Evolutionary conservation across 2,113 vertebrate genomes (phyloP), one percentile per base, ranked within the genome.

Genomic region (Lagopus muta): DNA sequence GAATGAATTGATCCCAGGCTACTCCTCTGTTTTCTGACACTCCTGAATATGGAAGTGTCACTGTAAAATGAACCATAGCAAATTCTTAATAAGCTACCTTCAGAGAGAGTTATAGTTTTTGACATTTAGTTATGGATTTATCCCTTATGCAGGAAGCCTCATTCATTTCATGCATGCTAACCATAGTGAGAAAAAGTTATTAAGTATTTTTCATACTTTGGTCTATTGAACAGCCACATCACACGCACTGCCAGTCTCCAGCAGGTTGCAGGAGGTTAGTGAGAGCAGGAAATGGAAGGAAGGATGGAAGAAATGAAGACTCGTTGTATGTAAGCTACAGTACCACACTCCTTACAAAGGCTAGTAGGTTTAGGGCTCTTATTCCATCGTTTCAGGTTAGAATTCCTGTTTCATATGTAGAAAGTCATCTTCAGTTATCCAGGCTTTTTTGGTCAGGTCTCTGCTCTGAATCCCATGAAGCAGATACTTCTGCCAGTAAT

Each of bases 71-170:
- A 97, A 96, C 97, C 95, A 66, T 75, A 91, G 90, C 95, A 97
- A 94, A 94, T 96, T 96, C 94, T 97, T 97, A 97, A 98, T 97
- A 97, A 96, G 92, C 95, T 95, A 90, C 72, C 93, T 97, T 97
- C 96, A 85, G 94, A 96, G 90, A 92, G 83, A 96, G 94, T 97
- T 98, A 97, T 67, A 87, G 80, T 83, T 97, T 97, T 94, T 97
- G 96, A 96, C 96, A 96, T 96, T 97, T 94, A 92, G 92, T 94
- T 98, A 93, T 89, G 96, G 96, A 95, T 91, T 92, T 95, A 88
- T 91, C 90, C 90, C 77, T 76, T 86, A 50, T 83, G 92, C 91
- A 96, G 77, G 87, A 95, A 96, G 72, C 66, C 90, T 88, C 86
- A 38, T 93, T 96, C 90, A 84, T 88, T 95, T 88, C 52, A 43